Percentiles rank a stretch among this genome's conserved stretches.
Conservation (phyloP, 2,888 invertebrate genomes). For the Hoplodrina blanda region DNA sequence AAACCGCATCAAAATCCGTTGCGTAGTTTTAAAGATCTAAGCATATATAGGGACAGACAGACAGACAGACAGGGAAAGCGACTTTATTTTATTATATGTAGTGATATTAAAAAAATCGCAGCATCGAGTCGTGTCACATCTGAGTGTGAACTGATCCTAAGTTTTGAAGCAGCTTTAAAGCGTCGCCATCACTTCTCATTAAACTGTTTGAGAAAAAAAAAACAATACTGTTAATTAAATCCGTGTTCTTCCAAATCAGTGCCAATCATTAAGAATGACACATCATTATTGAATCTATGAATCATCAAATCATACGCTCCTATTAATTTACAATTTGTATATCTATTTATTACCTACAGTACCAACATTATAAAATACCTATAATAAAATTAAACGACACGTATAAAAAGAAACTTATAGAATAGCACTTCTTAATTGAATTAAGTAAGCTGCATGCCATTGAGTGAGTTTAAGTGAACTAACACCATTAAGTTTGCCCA, state of each 20-base stretch:
- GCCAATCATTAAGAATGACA: neutral
- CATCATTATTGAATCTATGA: neutral
- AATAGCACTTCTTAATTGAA: slow-evolving; percentile 36
- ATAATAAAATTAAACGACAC: neutral
- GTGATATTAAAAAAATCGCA: too few species aligned
- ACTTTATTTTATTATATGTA: too few species aligned
- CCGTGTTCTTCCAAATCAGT: neutral
- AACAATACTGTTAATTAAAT: neutral
- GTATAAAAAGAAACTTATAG: slow-evolving; percentile 2
- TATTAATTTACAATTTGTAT: neutral
- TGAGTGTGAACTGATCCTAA: too few species aligned
- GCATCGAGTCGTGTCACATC: too few species aligned
- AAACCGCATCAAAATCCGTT: too few species aligned
- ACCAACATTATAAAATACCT: neutral
- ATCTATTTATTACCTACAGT: neutral
- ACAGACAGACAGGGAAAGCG: too few species aligned
- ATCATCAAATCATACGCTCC: neutral
- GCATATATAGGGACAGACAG: too few species aligned
- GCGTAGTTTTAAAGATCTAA: too few species aligned
- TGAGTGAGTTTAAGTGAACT: slow-evolving; percentile 51
- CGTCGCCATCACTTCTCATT: too few species aligned
- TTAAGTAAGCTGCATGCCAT: slow-evolving; percentile 28
- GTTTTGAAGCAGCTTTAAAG: too few species aligned
- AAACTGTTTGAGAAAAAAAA: neutral
- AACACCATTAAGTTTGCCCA: slow-evolving; percentile 37